Evolutionary conservation across 2,113 vertebrate genomes (phyloP).

Genomic region (Polypterus senegalus): DNA sequence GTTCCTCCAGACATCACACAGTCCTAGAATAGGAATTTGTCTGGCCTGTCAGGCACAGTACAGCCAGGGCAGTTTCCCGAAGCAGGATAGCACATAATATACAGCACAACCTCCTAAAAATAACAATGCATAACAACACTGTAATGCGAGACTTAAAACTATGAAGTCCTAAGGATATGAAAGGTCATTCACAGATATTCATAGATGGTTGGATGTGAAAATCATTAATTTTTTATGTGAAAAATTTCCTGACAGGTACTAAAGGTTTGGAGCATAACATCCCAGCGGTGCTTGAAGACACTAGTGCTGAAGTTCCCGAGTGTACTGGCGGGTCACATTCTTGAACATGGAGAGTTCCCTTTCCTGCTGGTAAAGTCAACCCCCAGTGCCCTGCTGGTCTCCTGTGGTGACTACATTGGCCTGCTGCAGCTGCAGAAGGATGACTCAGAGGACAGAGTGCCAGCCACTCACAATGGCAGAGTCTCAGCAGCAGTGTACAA

Average conservation of each 20-base stretch:
- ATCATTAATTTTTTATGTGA: no score
- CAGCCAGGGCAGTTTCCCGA: no score
- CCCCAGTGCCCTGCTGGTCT: conserved; percentile 25
- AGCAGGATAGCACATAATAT: no score
- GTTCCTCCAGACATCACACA: no score
- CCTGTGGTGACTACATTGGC: conserved; percentile 28
- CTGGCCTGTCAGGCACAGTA: no score
- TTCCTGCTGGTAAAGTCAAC: conserved; percentile 21
- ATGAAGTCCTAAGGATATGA: no score
- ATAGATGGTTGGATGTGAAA: no score
- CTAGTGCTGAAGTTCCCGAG: conserved; percentile 28
- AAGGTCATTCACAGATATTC: no score
- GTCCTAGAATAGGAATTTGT: no score
- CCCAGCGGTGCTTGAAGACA: conserved; percentile 34
- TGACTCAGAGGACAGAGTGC: not conserved
- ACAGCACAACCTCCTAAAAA: no score
- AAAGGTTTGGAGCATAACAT: conserved; percentile 36
- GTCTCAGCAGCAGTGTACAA: conserved; percentile 31
- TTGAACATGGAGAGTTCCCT: conserved; percentile 37
- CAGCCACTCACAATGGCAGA: not conserved
- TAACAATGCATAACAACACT: no score
- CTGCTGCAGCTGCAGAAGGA: conserved; percentile 22
- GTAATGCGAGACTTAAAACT: no score
- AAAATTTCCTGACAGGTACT: conserved; percentile 20
- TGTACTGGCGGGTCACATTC: conserved; percentile 19